Conservation (phyloP, 2,888 invertebrate genomes). For the Plusia festucae region DNA sequence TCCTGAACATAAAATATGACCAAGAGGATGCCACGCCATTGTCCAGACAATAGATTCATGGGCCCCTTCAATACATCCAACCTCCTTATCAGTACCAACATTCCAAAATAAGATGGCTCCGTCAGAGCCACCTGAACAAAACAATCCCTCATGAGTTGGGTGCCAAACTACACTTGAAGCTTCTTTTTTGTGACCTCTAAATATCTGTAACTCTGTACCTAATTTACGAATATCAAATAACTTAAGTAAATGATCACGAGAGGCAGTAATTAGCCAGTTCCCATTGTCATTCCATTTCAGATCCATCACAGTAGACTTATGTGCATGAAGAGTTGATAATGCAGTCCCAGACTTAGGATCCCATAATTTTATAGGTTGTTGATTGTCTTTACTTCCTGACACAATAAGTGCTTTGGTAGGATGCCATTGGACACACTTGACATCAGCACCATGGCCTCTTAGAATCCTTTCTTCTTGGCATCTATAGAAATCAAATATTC, state of each 20-base stretch:
- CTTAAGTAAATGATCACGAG: conserved; percentile 98
- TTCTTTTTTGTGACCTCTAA: conserved; percentile 99
- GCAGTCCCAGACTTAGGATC: conserved; percentile 99
- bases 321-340: conserved; percentile 98
- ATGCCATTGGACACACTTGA: conserved; percentile 99
- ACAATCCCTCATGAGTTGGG: conserved; percentile 98
- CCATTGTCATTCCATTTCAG: conserved; percentile 99
- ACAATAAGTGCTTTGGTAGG: conserved; percentile 99
- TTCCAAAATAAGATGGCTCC: conserved; percentile 99
- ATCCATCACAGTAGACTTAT: conserved; percentile 99
- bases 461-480: conserved; percentile 98
- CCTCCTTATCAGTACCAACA: conserved; percentile 99
- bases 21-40: conserved; percentile 99
- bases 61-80: conserved; percentile 99
- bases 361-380: conserved; percentile 99
- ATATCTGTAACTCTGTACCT: conserved; percentile 98
- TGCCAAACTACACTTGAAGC: conserved; percentile 99
- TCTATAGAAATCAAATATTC: conserved; percentile 99
- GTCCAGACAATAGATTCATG: conserved; percentile 99
- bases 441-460: conserved; percentile 99
- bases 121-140: conserved; percentile 99
- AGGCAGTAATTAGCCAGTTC: conserved; percentile 99
- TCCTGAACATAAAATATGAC: conserved; percentile 99
- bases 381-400: conserved; percentile 99
- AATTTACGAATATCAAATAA: conserved; percentile 99